These are phyloP conservation scores for Drosophila subsilvestris DNA, from an alignment of 2,888 invertebrate genomes.

Conservation along the genomic window DNA sequence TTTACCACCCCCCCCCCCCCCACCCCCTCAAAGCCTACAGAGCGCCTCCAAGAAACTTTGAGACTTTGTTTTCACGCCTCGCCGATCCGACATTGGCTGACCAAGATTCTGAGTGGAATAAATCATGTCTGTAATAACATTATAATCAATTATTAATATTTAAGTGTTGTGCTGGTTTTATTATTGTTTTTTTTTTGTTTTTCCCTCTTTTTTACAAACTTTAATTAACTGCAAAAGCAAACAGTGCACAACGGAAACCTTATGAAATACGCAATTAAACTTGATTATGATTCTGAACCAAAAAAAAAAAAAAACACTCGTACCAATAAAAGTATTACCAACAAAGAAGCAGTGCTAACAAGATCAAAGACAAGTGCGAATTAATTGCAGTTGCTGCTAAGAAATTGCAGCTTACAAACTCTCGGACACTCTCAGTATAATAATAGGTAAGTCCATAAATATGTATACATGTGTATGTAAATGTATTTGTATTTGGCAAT, in stretches of 20 bases:
- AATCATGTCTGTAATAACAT: constrained; percentile 65
- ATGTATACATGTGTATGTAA: too few species aligned
- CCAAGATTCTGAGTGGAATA: constrained; percentile 70
- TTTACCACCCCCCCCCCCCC: constrained; percentile 7
- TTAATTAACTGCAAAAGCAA: constrained; percentile 75
- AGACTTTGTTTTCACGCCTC: constrained; percentile 64
- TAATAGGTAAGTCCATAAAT: too few species aligned
- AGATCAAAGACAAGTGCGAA: constrained; percentile 29
- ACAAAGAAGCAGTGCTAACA: constrained; percentile 17
- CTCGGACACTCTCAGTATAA: too few species aligned
- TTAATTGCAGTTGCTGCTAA: not conserved
- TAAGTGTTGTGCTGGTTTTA: constrained; percentile 60
- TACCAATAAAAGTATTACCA: constrained; percentile 6
- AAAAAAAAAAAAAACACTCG: constrained; percentile 2
- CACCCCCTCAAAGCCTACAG: too few species aligned
- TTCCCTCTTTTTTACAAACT: constrained; percentile 13
- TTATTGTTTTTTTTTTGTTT: constrained; percentile 38
- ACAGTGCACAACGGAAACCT: constrained; percentile 74
- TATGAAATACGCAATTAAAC: constrained; percentile 71
- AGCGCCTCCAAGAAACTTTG: not conserved
- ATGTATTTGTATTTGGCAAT: too few species aligned
- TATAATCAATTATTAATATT: constrained; percentile 70
- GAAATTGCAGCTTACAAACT: not conserved
- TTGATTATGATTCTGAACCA: constrained; percentile 43
- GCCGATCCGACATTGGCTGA: constrained; percentile 52